Evolutionary conservation across 2,797 vertebrate species (phyloP), one percentile per base, ranked within the genome.

Genomic region (Ctenopoma kingsleyae): DNA sequence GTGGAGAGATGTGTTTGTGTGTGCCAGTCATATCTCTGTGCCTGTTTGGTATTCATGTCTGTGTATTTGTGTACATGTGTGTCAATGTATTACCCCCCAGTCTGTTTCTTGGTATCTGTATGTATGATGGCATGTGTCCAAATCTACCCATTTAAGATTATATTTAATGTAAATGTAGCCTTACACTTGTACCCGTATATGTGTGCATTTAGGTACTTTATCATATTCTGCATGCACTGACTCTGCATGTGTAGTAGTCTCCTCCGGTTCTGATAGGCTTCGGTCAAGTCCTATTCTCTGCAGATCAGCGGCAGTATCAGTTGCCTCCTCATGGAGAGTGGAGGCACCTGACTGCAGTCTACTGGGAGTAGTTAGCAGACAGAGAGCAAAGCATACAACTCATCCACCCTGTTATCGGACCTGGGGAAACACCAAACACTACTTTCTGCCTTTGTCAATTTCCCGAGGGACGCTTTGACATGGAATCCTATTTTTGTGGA

Each of bases 311-410:
- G 67, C 47, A 67, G 61, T 74, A 81, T 84, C 78, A 80, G 36
- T 72, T 74, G 44, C 64, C 60, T 74, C 73, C 81, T 78, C 58
- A 44, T 69, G 64, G 77, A 74, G 74, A 76, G 59, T 56, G 64
- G 69, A 85, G 46, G 69, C 60, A 82, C 81, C 59, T 79, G 63
- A 71, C 73, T 83, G 67, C 23, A 50, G 72, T 83, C 87, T 79
- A 46, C 46, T 76, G 87, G 83, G 84, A 90, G 75, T 83, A 83
- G 84, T 83, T 87, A 86, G 78, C 60, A 81, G 41, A 48, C 47
- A 64, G 65, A 71, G 71, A 73, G 81, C 58, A 72, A 84, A 64
- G 60, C 67, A 67, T 73, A 81, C 67, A 81, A 67, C 70, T 88
- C 67, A 19, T 70, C 66, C 19, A 81, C 49, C 72, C 78, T 82